phyloP scores from a whole-genome alignment of 2,797 vertebrate genomes.

The Nannoperca australis region DNA sequence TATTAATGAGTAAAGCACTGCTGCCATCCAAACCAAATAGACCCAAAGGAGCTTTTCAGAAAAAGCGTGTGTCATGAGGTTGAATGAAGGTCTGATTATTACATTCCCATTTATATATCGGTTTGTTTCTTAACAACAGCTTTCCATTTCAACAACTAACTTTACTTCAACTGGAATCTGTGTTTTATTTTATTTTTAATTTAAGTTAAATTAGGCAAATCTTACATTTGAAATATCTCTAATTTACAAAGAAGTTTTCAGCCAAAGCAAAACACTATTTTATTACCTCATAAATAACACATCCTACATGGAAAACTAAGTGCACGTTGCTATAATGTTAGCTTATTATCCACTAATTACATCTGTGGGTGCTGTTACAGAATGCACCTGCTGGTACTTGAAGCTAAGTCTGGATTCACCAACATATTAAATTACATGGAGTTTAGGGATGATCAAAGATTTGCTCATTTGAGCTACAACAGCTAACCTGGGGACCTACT shows the following conservation, averaged over 20 bases:
- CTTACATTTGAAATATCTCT: not conserved
- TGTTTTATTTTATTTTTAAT: not conserved
- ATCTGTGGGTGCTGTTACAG: not conserved
- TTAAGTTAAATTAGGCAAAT: not conserved
- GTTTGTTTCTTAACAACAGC: not conserved
- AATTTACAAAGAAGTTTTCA: not conserved
- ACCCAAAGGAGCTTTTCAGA: conserved; percentile 59
- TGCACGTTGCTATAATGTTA: not conserved
- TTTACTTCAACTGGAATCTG: not conserved
- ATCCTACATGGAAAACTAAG: not conserved
- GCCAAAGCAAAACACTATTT: not conserved
- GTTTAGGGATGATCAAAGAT: not conserved
- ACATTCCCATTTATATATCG: conserved; percentile 12
- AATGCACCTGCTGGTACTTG: not conserved
- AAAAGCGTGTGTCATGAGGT: conserved; percentile 34
- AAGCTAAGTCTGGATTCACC: not conserved
- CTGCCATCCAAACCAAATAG: conserved; percentile 70
- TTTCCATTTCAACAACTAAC: conserved; percentile 4
- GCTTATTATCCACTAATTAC: not conserved
- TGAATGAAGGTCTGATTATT: conserved; percentile 32
- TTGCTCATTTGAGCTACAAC: not conserved
- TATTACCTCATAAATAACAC: not conserved
- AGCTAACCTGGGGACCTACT: not conserved
- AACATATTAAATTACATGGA: not conserved
- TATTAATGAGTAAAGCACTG: conserved; percentile 69